Conservation (phyloP, 1,140 invertebrate genomes). For the Drosophila sp. region DNA sequence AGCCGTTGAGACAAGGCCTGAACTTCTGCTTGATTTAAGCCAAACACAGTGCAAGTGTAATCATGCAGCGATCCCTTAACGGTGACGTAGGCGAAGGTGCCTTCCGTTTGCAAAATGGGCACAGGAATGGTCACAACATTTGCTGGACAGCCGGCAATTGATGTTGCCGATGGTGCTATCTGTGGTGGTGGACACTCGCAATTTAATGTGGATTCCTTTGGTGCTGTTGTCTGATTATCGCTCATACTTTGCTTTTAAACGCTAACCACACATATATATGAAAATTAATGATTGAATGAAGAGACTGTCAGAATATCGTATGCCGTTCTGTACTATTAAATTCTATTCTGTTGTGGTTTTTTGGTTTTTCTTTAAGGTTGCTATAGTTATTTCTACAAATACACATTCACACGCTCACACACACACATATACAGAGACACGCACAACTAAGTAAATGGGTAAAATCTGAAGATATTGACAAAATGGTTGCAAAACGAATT, state of each 20-base stretch:
- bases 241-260: conserved; percentile 67
- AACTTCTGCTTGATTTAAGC: conserved; percentile 88
- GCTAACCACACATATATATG: conserved; percentile 23
- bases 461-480: conserved; percentile 11
- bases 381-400: conserved; percentile 61
- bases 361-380: conserved; percentile 53
- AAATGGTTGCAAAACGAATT: conserved; percentile 10
- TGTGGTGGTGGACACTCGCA: conserved; percentile 46
- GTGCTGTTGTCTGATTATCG: conserved; percentile 52
- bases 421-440: conserved; percentile 9
- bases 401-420: conserved; percentile 19
- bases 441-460: conserved; percentile 13
- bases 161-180: conserved; percentile 43
- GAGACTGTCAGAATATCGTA: conserved; percentile 8
- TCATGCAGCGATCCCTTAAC: conserved; percentile 92
- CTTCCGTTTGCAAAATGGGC: conserved; percentile 85
- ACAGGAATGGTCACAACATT: conserved; percentile 83
- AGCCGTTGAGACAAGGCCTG: conserved; percentile 88
- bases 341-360: conserved; percentile 33
- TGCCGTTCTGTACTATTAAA: background rate
- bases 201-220: conserved; percentile 63
- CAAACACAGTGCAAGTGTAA: conserved; percentile 90
- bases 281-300: background rate
- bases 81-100: conserved; percentile 88
- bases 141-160: conserved; percentile 47